phyloP scores from a whole-genome alignment of 2,113 vertebrate species.

The Sylvilagus bachmani region DNA sequence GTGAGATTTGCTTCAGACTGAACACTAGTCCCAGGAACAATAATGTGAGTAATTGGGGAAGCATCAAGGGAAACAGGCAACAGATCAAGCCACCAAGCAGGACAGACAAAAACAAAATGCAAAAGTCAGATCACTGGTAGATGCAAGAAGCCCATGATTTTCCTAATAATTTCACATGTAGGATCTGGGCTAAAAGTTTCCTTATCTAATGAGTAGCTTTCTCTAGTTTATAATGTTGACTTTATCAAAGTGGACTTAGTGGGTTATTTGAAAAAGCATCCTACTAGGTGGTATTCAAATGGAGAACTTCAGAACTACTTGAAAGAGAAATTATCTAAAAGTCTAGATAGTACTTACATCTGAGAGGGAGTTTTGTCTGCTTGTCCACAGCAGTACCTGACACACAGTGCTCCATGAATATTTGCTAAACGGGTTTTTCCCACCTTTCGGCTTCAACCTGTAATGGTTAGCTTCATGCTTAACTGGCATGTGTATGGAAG shows the following conservation, averaged over 20 bases:
- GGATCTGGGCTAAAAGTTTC: neutral
- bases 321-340: neutral
- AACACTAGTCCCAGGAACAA: neutral
- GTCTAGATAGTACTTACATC: neutral
- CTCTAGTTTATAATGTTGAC: conserved; percentile 15
- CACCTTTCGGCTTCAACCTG: neutral
- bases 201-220: neutral
- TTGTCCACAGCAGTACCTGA: neutral
- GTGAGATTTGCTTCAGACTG: neutral
- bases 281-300: neutral
- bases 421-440: neutral
- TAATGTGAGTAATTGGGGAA: neutral
- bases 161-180: neutral
- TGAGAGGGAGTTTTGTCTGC: neutral
- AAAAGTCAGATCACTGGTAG: conserved; percentile 6
- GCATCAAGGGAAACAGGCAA: neutral
- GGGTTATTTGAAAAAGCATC: neutral
- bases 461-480: conserved; percentile 27
- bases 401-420: neutral
- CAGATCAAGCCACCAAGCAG: neutral
- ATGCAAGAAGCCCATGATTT: neutral
- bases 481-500: neutral
- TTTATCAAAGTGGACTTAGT: neutral
- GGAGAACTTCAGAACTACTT: neutral
- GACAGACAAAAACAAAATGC: neutral